phyloP scores from a whole-genome alignment of 2,888 invertebrate genomes.

The Masnerella sp. region DNA sequence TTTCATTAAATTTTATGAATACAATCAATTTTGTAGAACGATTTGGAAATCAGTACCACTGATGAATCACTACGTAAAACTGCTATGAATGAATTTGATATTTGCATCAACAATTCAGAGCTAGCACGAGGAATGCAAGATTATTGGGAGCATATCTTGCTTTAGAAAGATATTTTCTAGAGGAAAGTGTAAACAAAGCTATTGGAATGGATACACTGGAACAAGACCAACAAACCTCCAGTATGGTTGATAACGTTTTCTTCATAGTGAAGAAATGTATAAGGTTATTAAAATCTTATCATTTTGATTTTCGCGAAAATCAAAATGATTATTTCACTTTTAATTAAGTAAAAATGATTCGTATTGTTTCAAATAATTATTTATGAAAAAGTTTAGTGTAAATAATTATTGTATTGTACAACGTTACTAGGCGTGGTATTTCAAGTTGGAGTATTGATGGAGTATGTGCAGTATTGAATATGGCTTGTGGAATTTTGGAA shows the following conservation, averaged over 20 bases:
- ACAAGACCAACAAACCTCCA: slow-evolving; percentile 87
- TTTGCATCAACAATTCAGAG: slow-evolving; percentile 84
- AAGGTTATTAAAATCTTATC: slow-evolving; percentile 79
- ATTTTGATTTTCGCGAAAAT: not conserved
- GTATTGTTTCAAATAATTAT: too few species aligned
- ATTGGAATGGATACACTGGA: slow-evolving; percentile 87
- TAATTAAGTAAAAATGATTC: too few species aligned
- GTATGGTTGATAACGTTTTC: slow-evolving; percentile 98
- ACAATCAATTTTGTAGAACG: slow-evolving; percentile 77
- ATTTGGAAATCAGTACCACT: slow-evolving; percentile 81
- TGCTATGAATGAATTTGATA: slow-evolving; percentile 80
- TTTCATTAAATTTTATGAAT: slow-evolving; percentile 1
- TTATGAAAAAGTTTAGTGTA: too few species aligned
- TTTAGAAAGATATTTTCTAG: slow-evolving; percentile 96
- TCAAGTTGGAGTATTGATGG: slow-evolving; percentile 96
- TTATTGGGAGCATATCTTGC: slow-evolving; percentile 92
- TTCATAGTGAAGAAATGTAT: slow-evolving; percentile 98
- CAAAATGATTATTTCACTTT: too few species aligned
- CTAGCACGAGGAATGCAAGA: slow-evolving; percentile 89
- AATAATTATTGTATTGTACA: not conserved
- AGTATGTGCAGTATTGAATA: slow-evolving; percentile 97
- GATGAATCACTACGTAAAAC: slow-evolving; percentile 79
- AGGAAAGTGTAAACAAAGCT: slow-evolving; percentile 96
- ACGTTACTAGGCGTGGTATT: slow-evolving; percentile 85
- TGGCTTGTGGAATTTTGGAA: slow-evolving; percentile 92